Percentiles rank a stretch among this genome's conserved stretches.
phyloP scores from a whole-genome alignment of 2,888 invertebrate species.

The Dynastes maya region DNA sequence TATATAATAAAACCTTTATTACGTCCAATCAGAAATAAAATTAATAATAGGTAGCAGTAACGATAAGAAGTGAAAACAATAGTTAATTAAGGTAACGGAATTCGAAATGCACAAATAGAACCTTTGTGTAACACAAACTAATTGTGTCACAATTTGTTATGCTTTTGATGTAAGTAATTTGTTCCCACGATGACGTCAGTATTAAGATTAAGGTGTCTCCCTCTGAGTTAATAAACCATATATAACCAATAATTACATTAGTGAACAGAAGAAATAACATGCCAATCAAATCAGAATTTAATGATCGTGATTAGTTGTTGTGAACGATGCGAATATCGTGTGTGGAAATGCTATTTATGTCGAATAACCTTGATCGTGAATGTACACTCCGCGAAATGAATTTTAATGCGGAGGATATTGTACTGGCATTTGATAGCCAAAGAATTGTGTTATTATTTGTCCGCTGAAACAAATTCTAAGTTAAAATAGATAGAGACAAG shows the following conservation, averaged over 20 bases:
- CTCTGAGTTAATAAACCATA: conserved; percentile 20
- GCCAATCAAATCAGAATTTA: conserved; percentile 32
- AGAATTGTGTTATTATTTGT: too few species aligned
- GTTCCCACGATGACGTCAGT: not conserved
- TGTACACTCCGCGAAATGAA: not conserved
- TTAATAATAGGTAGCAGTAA: conserved; percentile 1
- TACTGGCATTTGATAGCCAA: too few species aligned
- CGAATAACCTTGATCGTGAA: conserved; percentile 42
- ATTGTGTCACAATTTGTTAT: too few species aligned
- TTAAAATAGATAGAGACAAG: too few species aligned
- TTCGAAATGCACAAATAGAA: not conserved
- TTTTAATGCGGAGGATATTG: too few species aligned
- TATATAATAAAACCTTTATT: conserved; percentile 4
- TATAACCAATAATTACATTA: not conserved
- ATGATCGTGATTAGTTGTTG: conserved; percentile 24
- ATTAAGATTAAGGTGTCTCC: conserved; percentile 15
- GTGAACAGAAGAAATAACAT: conserved; percentile 25
- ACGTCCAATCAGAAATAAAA: conserved; percentile 3
- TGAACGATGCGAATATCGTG: conserved; percentile 22
- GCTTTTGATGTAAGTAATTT: not conserved
- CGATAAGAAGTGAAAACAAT: conserved; percentile 10
- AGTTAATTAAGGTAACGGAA: conserved; percentile 5
- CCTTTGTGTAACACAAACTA: not conserved
- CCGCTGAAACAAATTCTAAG: too few species aligned
- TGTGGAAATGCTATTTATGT: conserved; percentile 14